Percentiles rank a stretch among this genome's conserved stretches.
These are phyloP conservation scores for Turdus rufiventris DNA, from an alignment of 2,113 vertebrate species.

Conservation along the genomic window DNA sequence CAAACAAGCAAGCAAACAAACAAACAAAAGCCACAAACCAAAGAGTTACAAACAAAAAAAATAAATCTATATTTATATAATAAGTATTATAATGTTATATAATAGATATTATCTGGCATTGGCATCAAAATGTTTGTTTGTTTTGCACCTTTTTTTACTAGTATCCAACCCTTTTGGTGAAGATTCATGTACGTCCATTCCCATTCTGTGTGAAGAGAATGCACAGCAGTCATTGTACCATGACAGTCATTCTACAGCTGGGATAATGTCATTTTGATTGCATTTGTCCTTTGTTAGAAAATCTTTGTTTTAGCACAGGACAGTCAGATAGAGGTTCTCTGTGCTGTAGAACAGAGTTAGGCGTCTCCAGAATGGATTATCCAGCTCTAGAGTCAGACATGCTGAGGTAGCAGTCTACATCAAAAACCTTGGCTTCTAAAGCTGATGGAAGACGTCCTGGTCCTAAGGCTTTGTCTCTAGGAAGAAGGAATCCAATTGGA, in stretches of 20 bases:
- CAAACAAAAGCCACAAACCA: not conserved
- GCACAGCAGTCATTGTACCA: not conserved
- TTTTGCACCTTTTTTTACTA: not conserved
- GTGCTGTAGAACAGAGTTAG: not conserved
- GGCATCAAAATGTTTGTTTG: not conserved
- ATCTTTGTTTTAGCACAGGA: not conserved
- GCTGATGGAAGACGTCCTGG: not conserved
- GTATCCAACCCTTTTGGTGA: not conserved
- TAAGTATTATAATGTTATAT: not conserved
- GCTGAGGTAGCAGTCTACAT: not conserved
- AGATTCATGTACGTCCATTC: not conserved
- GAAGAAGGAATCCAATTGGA: not conserved
- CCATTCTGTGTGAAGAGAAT: not conserved
- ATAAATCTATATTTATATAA: not conserved
- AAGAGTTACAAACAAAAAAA: not conserved
- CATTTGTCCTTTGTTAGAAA: not conserved
- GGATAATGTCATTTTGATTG: not conserved
- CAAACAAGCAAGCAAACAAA: too few species aligned
- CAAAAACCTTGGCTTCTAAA: not conserved
- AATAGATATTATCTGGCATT: not conserved
- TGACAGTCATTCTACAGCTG: not conserved
- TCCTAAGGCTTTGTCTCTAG: not conserved
- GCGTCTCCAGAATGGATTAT: not conserved
- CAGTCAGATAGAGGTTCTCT: not conserved
- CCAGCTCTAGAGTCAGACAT: not conserved